These are phyloP conservation scores for Cantharis flavilabris DNA, from an alignment of 2,888 invertebrate species.

Conservation along the genomic window DNA sequence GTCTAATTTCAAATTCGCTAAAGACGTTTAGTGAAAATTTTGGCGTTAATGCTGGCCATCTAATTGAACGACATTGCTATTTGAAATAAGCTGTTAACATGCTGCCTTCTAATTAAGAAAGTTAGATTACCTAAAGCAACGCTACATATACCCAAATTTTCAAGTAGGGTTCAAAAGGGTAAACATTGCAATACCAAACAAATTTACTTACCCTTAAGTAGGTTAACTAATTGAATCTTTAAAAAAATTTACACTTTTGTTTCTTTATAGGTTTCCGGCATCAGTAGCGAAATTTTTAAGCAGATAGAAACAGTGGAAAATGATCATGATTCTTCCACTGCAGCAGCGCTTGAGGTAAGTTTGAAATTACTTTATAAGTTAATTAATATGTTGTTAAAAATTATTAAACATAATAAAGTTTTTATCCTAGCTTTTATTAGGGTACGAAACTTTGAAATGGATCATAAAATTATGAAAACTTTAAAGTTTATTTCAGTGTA, in stretches of 20 bases:
- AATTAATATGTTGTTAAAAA: not conserved
- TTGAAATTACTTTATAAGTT: not conserved
- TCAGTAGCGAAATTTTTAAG: constrained; percentile 94
- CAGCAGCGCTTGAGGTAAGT: constrained; percentile 83
- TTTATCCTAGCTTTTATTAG: not conserved
- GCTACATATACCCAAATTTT: constrained; percentile 12
- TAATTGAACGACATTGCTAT: constrained; percentile 10
- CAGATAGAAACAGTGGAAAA: constrained; percentile 97
- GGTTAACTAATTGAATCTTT: not conserved
- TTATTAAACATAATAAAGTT: not conserved
- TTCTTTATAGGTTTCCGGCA: constrained; percentile 81
- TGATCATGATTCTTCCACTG: constrained; percentile 91
- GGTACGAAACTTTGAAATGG: not conserved
- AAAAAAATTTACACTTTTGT: not conserved
- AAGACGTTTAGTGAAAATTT: not conserved
- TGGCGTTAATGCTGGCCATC: not conserved
- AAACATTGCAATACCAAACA: constrained; percentile 6
- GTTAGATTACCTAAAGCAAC: constrained; percentile 24
- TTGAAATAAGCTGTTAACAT: constrained; percentile 19
- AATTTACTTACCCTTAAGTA: constrained; percentile 4
- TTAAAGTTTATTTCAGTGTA: not conserved
- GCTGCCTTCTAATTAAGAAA: constrained; percentile 25
- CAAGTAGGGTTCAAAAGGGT: not conserved
- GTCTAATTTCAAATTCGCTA: not conserved
- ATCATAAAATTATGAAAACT: not conserved